phyloP scores from a whole-genome alignment of 1,140 invertebrate genomes.

The Adoxophyes honmai region DNA sequence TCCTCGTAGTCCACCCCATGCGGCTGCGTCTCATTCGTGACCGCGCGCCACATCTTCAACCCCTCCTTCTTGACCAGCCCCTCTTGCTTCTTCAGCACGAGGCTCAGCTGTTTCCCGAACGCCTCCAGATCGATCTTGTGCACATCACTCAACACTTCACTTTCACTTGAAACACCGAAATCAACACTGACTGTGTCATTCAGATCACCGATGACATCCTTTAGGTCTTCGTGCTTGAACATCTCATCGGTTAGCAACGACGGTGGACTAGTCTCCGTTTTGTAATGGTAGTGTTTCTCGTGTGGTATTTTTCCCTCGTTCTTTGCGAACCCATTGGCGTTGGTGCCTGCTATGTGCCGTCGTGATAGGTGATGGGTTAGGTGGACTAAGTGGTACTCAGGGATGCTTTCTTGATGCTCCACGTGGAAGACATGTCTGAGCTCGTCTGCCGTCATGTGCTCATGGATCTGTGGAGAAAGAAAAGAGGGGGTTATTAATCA shows the following conservation, averaged over 20 bases:
- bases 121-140: constrained; percentile 86
- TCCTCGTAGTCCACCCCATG: constrained; percentile 88
- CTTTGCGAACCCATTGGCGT: constrained; percentile 40
- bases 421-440: constrained; percentile 89
- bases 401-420: constrained; percentile 83
- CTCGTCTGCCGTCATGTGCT: constrained; percentile 89
- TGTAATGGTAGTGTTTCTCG: constrained; percentile 60
- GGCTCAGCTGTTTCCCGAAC: constrained; percentile 84
- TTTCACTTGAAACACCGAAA: constrained; percentile 65
- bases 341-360: constrained; percentile 54
- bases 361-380: constrained; percentile 75
- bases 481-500: no score
- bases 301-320: constrained; percentile 53
- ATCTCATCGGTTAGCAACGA: constrained; percentile 64
- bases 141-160: constrained; percentile 55
- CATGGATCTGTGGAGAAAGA: constrained; percentile 85
- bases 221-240: constrained; percentile 59
- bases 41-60: constrained; percentile 87
- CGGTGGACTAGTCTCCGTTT: constrained; percentile 43
- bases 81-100: constrained; percentile 85
- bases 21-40: constrained; percentile 81
- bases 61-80: constrained; percentile 84
- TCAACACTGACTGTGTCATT: constrained; percentile 60
- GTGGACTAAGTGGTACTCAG: constrained; percentile 77
- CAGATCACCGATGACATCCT: constrained; percentile 63